These are phyloP conservation scores for Silurus meridionalis DNA, from an alignment of 2,113 vertebrate species.

Conservation along the genomic window DNA sequence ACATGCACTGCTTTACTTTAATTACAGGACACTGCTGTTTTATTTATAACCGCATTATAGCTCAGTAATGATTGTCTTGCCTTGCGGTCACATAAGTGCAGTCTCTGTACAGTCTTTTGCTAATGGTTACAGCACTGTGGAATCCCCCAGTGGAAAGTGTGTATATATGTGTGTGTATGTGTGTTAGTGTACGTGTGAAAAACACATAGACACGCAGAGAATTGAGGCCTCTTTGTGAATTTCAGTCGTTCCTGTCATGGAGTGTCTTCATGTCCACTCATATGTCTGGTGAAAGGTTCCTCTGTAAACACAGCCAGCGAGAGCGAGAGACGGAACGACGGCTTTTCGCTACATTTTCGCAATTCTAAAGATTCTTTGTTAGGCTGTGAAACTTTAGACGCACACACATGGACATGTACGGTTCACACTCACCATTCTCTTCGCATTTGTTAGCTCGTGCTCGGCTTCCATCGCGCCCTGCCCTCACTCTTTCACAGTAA, in stretches of 20 bases:
- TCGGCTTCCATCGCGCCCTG: neutral
- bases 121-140: constrained; percentile 25
- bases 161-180: neutral
- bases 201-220: neutral
- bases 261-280: neutral
- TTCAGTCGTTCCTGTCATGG: neutral
- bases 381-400: constrained; percentile 20
- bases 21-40: constrained; percentile 34
- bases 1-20: constrained; percentile 15
- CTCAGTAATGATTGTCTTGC: constrained; percentile 35
- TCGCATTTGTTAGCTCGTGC: neutral
- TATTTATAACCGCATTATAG: constrained; percentile 25
- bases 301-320: constrained; percentile 11
- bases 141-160: constrained; percentile 12
- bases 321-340: neutral
- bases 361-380: constrained; percentile 8
- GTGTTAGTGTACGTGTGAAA: constrained; percentile 7
- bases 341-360: neutral
- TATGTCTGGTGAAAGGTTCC: constrained; percentile 14
- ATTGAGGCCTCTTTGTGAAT: neutral
- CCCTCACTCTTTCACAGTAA: neutral
- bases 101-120: constrained; percentile 31
- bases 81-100: constrained; percentile 37
- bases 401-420: neutral
- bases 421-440: neutral